Base-by-base conservation (phyloP, 1,140 invertebrate genomes). In the Holcopasites calliopsidis region DNA sequence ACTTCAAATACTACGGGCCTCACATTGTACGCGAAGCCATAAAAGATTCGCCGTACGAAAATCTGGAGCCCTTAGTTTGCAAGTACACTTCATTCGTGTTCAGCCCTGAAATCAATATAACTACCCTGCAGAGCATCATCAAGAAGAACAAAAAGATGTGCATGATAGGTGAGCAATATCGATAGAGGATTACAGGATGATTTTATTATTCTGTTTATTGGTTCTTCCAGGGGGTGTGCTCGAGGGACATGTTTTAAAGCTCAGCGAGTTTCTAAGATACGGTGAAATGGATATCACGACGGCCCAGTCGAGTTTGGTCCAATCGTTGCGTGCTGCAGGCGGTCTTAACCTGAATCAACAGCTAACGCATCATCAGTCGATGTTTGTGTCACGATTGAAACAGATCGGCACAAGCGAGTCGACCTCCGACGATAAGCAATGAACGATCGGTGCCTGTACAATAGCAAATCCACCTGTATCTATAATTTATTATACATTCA, bases 321-420 rank as follows among this genome's bases (percentile, higher is more conserved):
- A 94, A 73, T 91, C 94, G 8, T 87, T 96, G 3, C 93, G 94
- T 78, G 93, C 89, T 87, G 93, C 93, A 26, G 94, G 92, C 47
- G 93, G 93, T 44, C 89, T 81, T 75, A 89, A 93, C 76, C 79
- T 96, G 44, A 94, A 94, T 31, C 89, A 90, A 44, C 93, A 95
- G 82, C 88, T 96, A n/a, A 94, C 93, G 76, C 92, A 93, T 79
- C 94, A 94, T 91, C 95, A 95, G 86, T 93, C 92, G 62, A 93
- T 90, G 57, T 90, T 96, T 54, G 93, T 96, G 23, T 93, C 92
- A 61, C 91, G 94, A 81, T 90, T 95, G 47, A 92, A 94, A 72
- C 91, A 92, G 78, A 93, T 94, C 81, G 91, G 91, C 81, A 87
- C 88, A 89, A 88, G 82, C 54, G 85, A 84, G 68, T 83, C 83